Evolutionary conservation across 2,113 vertebrate genomes (phyloP).

Genomic region (Thamnophis sirtalis): DNA sequence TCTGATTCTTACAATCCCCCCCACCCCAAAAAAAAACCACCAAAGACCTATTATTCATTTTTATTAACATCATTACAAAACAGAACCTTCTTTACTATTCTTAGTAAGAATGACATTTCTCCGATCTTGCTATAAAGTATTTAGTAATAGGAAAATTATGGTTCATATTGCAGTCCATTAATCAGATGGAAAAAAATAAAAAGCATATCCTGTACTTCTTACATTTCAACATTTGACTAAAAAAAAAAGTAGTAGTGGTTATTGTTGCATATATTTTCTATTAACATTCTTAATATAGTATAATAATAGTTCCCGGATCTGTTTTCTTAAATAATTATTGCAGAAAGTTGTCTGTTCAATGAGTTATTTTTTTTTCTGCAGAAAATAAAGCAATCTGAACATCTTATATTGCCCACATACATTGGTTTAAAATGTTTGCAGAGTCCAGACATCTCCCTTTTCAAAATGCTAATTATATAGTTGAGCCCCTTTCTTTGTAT

Average conservation of each 20-base stretch:
- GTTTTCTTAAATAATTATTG: slow-evolving; percentile 58
- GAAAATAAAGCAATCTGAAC: background rate
- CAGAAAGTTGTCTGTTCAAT: slow-evolving; percentile 58
- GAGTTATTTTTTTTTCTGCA: slow-evolving; percentile 54
- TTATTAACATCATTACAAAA: background rate
- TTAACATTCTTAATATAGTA: slow-evolving; percentile 40
- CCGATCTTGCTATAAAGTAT: background rate
- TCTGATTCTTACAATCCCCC: background rate
- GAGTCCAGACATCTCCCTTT: slow-evolving; percentile 53
- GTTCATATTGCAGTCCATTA: background rate
- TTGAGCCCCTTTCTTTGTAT: slow-evolving; percentile 69
- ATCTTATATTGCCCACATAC: slow-evolving; percentile 40
- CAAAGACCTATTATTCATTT: background rate
- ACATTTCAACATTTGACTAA: background rate
- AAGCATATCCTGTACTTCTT: slow-evolving; percentile 26
- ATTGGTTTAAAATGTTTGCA: slow-evolving; percentile 58
- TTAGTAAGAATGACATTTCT: background rate
- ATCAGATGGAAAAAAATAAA: slow-evolving; percentile 17
- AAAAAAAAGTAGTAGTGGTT: background rate
- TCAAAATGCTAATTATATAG: slow-evolving; percentile 73
- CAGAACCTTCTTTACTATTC: background rate
- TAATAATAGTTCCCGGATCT: slow-evolving; percentile 49
- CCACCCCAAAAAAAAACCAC: background rate
- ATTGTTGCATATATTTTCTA: slow-evolving; percentile 43
- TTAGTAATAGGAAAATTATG: background rate